These are phyloP conservation scores for Drosophila quadrilineata DNA, from an alignment of 1,140 invertebrate species.

Conservation along the genomic window DNA sequence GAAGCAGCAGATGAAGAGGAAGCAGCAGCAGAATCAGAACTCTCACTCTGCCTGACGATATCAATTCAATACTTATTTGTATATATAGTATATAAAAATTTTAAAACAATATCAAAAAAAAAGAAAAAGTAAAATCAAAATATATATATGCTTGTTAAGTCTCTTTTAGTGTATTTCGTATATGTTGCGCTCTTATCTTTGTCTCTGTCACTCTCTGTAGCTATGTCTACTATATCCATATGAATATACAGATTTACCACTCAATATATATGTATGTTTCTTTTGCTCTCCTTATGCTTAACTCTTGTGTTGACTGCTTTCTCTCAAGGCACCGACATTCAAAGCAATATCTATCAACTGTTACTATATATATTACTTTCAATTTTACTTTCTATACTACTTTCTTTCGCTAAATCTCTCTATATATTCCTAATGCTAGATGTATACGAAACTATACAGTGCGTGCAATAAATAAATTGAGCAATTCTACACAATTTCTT, in stretches of 20 bases:
- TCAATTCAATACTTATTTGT: constrained; percentile 1
- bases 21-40: no score
- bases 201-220: constrained; percentile 1
- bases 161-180: constrained; percentile 18
- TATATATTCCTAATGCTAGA: no score
- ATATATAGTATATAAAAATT: constrained; percentile 3
- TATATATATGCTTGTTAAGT: constrained; percentile 43
- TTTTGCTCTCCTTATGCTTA: constrained; percentile 11
- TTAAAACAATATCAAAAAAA: background rate
- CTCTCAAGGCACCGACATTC: constrained; percentile 31
- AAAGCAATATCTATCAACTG: background rate
- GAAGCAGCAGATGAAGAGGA: no score
- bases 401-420: background rate
- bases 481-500: no score
- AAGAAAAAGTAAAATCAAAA: background rate
- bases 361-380: no score
- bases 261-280: no score
- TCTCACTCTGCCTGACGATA: constrained; percentile 5
- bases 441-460: no score
- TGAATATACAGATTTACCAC: no score
- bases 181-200: constrained; percentile 2
- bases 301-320: constrained; percentile 36
- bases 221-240: no score
- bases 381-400: background rate
- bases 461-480: no score